Base-by-base conservation (phyloP, 1,140 invertebrate genomes). In the Drosophila athabasca region DNA sequence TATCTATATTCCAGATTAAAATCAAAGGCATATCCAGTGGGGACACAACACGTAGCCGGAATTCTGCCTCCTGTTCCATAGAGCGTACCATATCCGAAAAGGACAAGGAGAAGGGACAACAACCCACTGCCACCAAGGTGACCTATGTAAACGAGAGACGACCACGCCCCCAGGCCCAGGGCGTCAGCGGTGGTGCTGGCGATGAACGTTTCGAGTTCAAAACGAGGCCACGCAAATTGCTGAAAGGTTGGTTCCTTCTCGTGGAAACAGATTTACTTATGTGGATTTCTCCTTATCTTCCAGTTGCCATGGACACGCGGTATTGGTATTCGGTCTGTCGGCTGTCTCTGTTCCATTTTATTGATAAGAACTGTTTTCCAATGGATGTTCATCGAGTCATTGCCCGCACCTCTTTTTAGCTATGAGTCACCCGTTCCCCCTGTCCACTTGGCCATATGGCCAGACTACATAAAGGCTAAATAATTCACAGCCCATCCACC, bases 101-200 rank as follows among this genome's bases (percentile, higher is more conserved):
- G 65, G 78, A 74, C 26, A 74, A 75, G 61, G 71, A 75, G 26
- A 75, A 75, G 39, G 60, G 79, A 7, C 58, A 62, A n/a, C 77
- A 66, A 44, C 57, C 76, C 46, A 57, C 78, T 17, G 92, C 93
- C 15, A 83, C 93, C 9, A 92, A 93, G 58, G 79, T 93, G 31
- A 91, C 92, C 17, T 94, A 94, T 76, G 82, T 94, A 5, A 94
- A 94, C 79, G 94, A 94, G 65, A 93, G 94, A 73, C 93, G 94
- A 43, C 76, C 87, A 84, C 93, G 94, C 67, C 81, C 81, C 24
- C 78, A 87, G 52, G 68, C 79, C 41, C 65, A 66, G 8, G 70
- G 61, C 17, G 62, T 35, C 31, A 53, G 46, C 2, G 75, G 41
- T 0, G 64, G 55, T 9, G 82, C 64, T 9, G 73, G 70, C 15